These are phyloP conservation scores for Perca flavescens DNA, from an alignment of 2,113 vertebrate species.

Conservation along the genomic window DNA sequence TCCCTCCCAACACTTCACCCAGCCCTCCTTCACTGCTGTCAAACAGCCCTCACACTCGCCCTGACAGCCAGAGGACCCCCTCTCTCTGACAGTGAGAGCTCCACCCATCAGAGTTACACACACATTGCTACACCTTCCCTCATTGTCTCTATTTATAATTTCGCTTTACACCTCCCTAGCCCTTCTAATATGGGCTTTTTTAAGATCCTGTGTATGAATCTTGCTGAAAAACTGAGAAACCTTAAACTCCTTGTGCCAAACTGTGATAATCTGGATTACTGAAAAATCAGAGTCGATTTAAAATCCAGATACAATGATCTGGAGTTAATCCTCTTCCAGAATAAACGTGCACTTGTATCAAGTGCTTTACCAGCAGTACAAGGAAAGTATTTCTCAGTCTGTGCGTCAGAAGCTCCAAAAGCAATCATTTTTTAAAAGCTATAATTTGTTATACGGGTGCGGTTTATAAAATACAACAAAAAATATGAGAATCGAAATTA, in stretches of 20 bases:
- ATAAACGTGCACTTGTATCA: not conserved
- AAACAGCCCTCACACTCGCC: not conserved
- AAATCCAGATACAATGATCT: not conserved
- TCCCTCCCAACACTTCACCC: conserved; percentile 56
- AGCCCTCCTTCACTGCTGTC: conserved; percentile 29
- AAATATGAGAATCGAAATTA: not conserved
- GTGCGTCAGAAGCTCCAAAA: not conserved
- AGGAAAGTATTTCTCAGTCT: not conserved
- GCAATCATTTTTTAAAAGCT: not conserved
- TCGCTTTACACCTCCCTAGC: not conserved
- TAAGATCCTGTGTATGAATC: not conserved
- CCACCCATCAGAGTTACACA: not conserved
- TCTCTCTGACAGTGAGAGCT: not conserved
- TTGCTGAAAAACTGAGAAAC: conserved; percentile 14
- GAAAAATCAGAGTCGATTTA: conserved; percentile 11
- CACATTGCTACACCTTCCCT: not conserved
- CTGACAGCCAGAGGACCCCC: conserved; percentile 3
- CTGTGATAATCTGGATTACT: conserved; percentile 22
- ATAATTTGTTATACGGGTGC: not conserved
- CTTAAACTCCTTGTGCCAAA: not conserved
- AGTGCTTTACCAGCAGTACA: not conserved
- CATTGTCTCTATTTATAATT: not conserved
- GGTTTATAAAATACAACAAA: not conserved
- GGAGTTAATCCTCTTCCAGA: not conserved
- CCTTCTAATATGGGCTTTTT: not conserved